These are phyloP conservation scores for Drosophila kanapiae DNA, from an alignment of 1,140 invertebrate species.

Conservation along the genomic window DNA sequence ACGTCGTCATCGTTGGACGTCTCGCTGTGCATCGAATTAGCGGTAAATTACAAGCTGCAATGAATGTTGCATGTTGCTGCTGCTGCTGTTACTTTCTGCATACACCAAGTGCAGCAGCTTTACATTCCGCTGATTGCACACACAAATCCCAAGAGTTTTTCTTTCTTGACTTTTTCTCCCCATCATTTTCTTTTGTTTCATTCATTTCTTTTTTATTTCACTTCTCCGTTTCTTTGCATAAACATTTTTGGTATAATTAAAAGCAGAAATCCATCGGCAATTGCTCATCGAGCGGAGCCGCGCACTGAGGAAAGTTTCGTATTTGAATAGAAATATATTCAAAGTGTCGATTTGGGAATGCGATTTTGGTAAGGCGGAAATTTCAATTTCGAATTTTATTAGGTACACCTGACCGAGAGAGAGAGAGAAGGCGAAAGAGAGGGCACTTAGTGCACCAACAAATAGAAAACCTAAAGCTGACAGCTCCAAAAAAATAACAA, in stretches of 20 bases:
- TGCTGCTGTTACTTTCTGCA: conserved; percentile 56
- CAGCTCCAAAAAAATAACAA: conserved; percentile 10
- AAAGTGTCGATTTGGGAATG: conserved; percentile 1
- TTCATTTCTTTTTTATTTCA: not conserved
- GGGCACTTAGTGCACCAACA: not conserved
- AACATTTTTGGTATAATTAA: conserved; percentile 63
- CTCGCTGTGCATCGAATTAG: conserved; percentile 73
- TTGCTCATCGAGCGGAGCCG: conserved; percentile 53
- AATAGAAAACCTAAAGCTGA: conserved; percentile 38
- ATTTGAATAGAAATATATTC: conserved; percentile 9
- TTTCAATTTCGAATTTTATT: not conserved
- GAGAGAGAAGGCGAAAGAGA: not conserved
- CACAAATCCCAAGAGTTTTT: conserved; percentile 59
- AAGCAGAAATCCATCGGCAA: conserved; percentile 54
- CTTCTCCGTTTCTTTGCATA: conserved; percentile 42
- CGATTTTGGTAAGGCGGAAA: conserved; percentile 29
- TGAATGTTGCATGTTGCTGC: conserved; percentile 38
- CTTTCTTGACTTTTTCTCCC: not conserved
- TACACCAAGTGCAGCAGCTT: conserved; percentile 42
- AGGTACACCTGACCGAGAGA: conserved; percentile 35
- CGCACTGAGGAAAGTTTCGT: conserved; percentile 35
- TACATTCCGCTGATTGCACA: conserved; percentile 67
- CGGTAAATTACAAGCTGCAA: conserved; percentile 75
- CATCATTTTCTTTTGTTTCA: not conserved
- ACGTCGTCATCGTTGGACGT: conserved; percentile 41